A percentile compares a stretch with the other conserved stretches of the same genome.
Evolutionary conservation across 2,888 invertebrate genomes (phyloP).

Genomic region (Troides aeacus): DNA sequence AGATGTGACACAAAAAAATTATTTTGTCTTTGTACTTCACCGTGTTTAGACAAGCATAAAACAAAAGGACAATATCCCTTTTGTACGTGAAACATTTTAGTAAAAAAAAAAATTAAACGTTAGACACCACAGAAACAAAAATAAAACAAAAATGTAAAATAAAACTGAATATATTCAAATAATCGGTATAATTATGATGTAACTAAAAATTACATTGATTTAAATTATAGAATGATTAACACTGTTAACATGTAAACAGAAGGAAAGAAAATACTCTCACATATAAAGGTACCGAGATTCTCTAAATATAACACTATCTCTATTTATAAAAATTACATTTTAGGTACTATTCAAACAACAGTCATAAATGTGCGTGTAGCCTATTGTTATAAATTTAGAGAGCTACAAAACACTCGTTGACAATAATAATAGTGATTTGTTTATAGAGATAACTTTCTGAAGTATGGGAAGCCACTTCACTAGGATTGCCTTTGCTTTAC

Average conservation of each 20-base stretch:
- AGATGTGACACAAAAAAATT: not conserved
- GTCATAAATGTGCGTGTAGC: constrained; percentile 25
- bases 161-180: constrained; percentile 77
- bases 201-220: constrained; percentile 64
- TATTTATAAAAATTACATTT: constrained; percentile 42
- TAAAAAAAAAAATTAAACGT: constrained; percentile 30
- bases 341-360: constrained; percentile 55
- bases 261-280: constrained; percentile 36
- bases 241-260: constrained; percentile 47
- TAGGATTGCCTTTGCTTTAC: constrained; percentile 5
- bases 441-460: constrained; percentile 16
- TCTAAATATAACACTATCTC: constrained; percentile 48
- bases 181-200: constrained; percentile 69
- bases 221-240: constrained; percentile 45
- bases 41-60: not conserved
- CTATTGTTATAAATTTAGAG: constrained; percentile 33
- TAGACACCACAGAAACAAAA: constrained; percentile 60
- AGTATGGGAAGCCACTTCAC: constrained; percentile 6
- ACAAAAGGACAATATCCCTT: not conserved
- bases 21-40: not conserved
- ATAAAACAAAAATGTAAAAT: constrained; percentile 76
- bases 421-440: constrained; percentile 17
- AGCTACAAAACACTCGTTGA: constrained; percentile 33
- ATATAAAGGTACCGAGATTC: constrained; percentile 73
- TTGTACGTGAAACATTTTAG: constrained; percentile 6